Evolutionary conservation across 2,113 vertebrate species (phyloP), one percentile per base, ranked within the genome.

Genomic region (Channa argus): DNA sequence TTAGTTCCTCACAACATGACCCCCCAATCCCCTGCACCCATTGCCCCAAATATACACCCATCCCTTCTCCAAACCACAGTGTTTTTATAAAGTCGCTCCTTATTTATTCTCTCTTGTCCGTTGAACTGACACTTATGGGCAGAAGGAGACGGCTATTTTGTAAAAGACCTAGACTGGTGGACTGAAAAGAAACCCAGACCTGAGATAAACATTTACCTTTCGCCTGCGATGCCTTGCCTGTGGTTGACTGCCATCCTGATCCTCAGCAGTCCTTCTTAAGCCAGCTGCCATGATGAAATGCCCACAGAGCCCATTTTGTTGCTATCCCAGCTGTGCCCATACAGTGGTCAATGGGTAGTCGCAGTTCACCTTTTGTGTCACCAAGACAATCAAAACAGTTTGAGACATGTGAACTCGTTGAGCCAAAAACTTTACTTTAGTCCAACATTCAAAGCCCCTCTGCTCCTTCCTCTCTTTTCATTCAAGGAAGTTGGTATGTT

Each of bases 1-100:
- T 94, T 91, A 91, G 89, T 94, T 93, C 93, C 89, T 94, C 90
- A 92, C 91, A 93, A 94, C 93, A 90, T 85, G 83, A 71, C 77
- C 84, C 87, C 88, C 80, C 78, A 70, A 44, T 74, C 77, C 75
- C 74, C 50, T 78, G 76, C 86, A 64, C 83, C 71, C 80, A 71
- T 72, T 51, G n/a, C 82, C 80, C 79, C 86, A 78, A 76, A 83
- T 76, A 82, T 75, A 74, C 74, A 82, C 75, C 71, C 79, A 67
- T 71, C 45, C 71, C 78, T 80, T 71, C 72, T 80, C 77, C 77
- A 64, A 63, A 66, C 43, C 55, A 15, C 36, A 2, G 9, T 82
- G 76, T 81, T 87, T 85, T 89, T 88, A 85, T 87, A 69, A 90
- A 87, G 85, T 88, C 83, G 72, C 67, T 82, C 82, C 78, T 72